Base-by-base conservation (phyloP, 92 coral and sea anemone species). In the Meandrina meandrites region DNA sequence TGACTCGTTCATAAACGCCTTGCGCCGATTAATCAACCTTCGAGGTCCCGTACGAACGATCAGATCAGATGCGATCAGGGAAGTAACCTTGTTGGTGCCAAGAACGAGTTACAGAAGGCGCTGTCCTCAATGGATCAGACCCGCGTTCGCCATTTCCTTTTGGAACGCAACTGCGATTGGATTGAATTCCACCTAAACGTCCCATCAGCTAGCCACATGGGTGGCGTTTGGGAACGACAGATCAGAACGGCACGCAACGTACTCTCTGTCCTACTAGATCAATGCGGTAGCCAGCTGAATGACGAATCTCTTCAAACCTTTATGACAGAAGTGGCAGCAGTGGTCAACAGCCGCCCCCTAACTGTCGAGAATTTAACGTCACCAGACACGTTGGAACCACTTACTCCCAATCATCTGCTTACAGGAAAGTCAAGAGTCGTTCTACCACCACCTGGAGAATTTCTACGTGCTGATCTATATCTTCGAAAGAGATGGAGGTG, bases 191-290 rank as follows among this genome's bases (percentile, higher is more conserved):
- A 88, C 50, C 60, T 79, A 2, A 89, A 89, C 83, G 83, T 75
- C 42, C 88, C 88, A 66, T 69, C 79, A 71, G 91, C 91, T 34
- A 88, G 92, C 79, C 92, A 87, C 86, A 87, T 87, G 80, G 90
- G 86, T 64, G 90, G 90, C 71, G 19, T 77, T 35, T 88, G 91
- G 92, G 92, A 89, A 67, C 53, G 92, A 60, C 92, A 89, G 45
- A 78, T 89, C 35, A 89, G 88, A 70, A 75, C 89, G 27, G 85
- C 60, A 19, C 83, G 81, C 17, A 89, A 37, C 75, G 81, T 89
- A 19, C 85, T 89, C 21, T 69, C 58, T 24, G 81, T 71, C 58
- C n/a, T 89, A 16, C 84, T 88, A n/a, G 73, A 82, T 36, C 57
- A 84, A 35, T 75, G 78, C 42, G 88, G 91, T 0, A 75, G 57